Conservation (phyloP, 2,888 invertebrate genomes). For the Drepanosiphum platanoidis region DNA sequence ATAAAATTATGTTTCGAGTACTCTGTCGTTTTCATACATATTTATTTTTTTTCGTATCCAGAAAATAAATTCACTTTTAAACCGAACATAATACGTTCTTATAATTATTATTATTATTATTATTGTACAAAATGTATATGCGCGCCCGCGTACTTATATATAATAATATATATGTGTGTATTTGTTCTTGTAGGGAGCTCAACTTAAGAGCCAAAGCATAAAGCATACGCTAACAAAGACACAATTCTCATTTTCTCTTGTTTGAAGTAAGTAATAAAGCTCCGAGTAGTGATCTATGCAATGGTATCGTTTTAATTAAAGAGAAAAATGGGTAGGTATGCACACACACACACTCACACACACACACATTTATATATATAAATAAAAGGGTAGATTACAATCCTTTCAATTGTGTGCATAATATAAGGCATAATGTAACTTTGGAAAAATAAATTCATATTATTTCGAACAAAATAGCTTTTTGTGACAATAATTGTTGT, state of each 20-base stretch:
- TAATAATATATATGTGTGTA: neutral
- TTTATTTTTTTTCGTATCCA: too few relatives aligned
- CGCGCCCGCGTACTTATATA: neutral
- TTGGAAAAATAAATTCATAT: neutral
- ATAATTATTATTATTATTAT: neutral
- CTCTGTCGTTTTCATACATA: too few relatives aligned
- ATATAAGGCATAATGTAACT: neutral
- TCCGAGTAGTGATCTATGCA: constrained; percentile 2
- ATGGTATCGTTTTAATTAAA: constrained; percentile 42
- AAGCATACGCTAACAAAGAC: constrained; percentile 17
- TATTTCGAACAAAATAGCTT: neutral
- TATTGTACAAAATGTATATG: neutral
- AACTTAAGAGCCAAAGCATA: constrained; percentile 19
- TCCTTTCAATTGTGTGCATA: constrained; percentile 17
- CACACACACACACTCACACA: too few relatives aligned
- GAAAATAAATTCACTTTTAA: constrained; percentile 20
- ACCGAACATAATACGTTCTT: constrained; percentile 11
- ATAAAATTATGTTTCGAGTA: too few relatives aligned
- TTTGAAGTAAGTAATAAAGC: constrained; percentile 42
- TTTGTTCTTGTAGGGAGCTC: neutral
- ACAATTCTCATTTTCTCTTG: constrained; percentile 27
- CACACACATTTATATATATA: too few relatives aligned
- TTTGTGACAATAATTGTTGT: neutral
- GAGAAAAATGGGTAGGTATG: neutral
- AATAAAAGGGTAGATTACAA: constrained; percentile 22